A percentile compares a stretch with the other conserved stretches of the same genome.
Conservation (phyloP, 2,113 vertebrate species). For the Stictonetta naevosa region DNA sequence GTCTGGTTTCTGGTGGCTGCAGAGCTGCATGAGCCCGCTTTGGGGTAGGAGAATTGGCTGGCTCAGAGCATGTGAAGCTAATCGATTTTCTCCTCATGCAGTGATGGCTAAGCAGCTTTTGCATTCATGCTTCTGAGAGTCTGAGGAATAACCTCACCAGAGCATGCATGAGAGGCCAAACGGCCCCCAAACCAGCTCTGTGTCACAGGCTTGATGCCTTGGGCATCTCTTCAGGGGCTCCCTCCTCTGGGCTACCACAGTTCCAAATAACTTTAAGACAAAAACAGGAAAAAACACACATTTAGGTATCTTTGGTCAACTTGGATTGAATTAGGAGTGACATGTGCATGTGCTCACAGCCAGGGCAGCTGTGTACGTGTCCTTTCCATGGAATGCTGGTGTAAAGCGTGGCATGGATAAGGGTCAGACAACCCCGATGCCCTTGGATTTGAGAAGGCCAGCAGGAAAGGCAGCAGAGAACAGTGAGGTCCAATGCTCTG, state of each 20-base stretch:
- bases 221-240: not conserved
- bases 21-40: fast-evolving
- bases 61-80: not conserved
- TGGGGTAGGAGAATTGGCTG: fast-evolving
- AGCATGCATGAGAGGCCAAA: not conserved
- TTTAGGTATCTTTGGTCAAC: not conserved
- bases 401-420: not conserved
- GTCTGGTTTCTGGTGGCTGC: not conserved
- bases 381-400: too few relatives aligned
- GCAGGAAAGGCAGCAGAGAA: not conserved
- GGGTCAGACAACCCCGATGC: not conserved
- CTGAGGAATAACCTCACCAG: not conserved
- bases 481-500: too few relatives aligned
- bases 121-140: not conserved
- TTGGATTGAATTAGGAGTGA: not conserved
- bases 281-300: not conserved
- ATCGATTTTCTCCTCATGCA: not conserved
- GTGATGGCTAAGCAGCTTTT: not conserved
- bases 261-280: not conserved
- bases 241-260: not conserved
- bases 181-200: not conserved
- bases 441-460: not conserved
- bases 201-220: not conserved
- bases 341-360: too few relatives aligned
- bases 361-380: too few relatives aligned